Evolutionary conservation across 1,140 invertebrate species (phyloP).

Genomic region (Sycophaga agraensis): DNA sequence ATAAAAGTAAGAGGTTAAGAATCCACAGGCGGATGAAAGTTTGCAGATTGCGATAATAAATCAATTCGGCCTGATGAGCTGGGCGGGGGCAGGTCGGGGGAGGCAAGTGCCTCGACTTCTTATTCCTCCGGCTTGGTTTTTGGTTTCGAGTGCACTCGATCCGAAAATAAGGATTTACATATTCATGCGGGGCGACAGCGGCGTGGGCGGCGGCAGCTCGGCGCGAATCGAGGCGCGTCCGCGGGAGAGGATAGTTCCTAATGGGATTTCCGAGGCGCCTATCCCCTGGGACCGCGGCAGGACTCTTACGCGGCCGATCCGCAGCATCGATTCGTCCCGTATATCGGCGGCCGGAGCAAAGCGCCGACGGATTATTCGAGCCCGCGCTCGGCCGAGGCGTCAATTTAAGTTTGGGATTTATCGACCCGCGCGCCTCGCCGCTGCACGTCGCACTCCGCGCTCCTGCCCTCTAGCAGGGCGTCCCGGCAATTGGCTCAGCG

Average conservation of each 20-base stretch:
- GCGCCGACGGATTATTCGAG: too few relatives aligned
- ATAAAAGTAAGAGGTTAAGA: too few relatives aligned
- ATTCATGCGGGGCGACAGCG: constrained; percentile 57
- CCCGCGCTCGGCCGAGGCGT: too few relatives aligned
- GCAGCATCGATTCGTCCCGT: constrained; percentile 40
- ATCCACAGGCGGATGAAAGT: too few relatives aligned
- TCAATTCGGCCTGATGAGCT: constrained; percentile 51
- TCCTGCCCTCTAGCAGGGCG: not conserved
- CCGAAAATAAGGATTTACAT: constrained; percentile 60
- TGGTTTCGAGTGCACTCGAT: constrained; percentile 57
- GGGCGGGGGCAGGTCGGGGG: too few relatives aligned
- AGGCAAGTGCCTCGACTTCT: too few relatives aligned
- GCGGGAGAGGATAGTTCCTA: constrained; percentile 45
- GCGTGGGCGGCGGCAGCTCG: too few relatives aligned
- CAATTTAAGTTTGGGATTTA: too few relatives aligned
- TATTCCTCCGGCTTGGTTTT: constrained; percentile 49
- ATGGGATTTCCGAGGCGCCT: constrained; percentile 46
- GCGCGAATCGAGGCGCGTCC: constrained; percentile 40
- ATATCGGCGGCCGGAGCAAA: not conserved
- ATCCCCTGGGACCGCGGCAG: too few relatives aligned
- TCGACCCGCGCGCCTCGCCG: not conserved
- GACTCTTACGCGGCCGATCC: constrained; percentile 27
- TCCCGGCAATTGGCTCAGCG: too few relatives aligned
- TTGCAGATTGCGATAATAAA: constrained; percentile 47
- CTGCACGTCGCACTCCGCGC: not conserved